A percentile compares a stretch with the other conserved stretches of the same genome.
Evolutionary conservation across 1,140 invertebrate species (phyloP).

Genomic region (Steinernema feltiae): DNA sequence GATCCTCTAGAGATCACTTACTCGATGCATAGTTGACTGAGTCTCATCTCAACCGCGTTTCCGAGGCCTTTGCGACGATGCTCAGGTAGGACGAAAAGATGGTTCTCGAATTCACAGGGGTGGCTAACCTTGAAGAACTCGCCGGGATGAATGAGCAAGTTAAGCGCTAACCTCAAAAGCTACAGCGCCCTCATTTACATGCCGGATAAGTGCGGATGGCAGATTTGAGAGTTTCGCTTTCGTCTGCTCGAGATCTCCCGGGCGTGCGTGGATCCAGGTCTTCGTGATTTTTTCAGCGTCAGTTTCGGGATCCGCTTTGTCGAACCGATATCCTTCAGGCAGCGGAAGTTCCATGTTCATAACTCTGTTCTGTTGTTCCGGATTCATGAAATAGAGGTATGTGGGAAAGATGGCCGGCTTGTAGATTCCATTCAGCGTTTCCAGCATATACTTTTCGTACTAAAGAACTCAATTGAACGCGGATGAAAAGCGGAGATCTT

Average conservation of each 20-base stretch:
- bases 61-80: conserved; percentile 33
- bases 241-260: conserved; percentile 31
- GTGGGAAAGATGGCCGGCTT: background rate
- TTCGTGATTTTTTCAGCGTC: conserved; percentile 28
- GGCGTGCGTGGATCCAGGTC: conserved; percentile 34
- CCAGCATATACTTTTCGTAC: background rate
- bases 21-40: conserved; percentile 26
- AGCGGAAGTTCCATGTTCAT: conserved; percentile 9
- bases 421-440: background rate
- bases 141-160: too few species aligned
- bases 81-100: conserved; percentile 27
- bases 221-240: conserved; percentile 21
- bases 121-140: too few species aligned
- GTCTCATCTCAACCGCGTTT: conserved; percentile 32
- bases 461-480: background rate
- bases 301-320: conserved; percentile 22
- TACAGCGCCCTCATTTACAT: conserved; percentile 17
- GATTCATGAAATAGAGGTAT: conserved; percentile 31
- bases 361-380: conserved; percentile 18
- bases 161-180: too few species aligned
- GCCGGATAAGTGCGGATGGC: conserved; percentile 25
- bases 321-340: conserved; percentile 27
- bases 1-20: background rate
- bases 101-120: conserved; percentile 29
- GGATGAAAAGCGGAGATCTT: background rate